Base-by-base conservation (phyloP, 2,888 invertebrate species). In the Encarsia formosa region DNA sequence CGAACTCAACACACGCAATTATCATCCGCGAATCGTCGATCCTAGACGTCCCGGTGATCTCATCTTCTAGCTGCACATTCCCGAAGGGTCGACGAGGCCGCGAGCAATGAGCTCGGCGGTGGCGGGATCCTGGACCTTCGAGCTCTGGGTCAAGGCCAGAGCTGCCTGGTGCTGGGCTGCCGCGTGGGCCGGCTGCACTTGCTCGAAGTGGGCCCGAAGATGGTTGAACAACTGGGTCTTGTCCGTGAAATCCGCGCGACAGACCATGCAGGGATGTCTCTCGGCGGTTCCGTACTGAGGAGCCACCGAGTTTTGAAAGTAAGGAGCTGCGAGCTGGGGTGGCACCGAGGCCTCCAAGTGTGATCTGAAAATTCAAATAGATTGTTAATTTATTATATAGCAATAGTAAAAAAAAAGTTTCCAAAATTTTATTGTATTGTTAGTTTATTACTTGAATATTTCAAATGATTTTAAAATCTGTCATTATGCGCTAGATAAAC, bases 211-310 rank as follows among this genome's bases (percentile, higher is more conserved):
- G 18, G 82, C 81, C 59, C 84, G 74, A 15, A 85, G 81, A 65
- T 85, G 84, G 71, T 84, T 82, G 81, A 84, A 83, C 66, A 84
- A 83, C 66, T 85, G 84, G 1, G 84, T 79, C 67, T 84, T 82
- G 15, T 83, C 80, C 16, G 80, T 79, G 67, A 84, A 83, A 69
- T 83, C 82, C 45, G 83, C 82, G 20, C 83, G 76, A 59, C 84
- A 84, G 79, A 84, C 81, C 54, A 83, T 77, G 62, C 84, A 85
- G 43, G 82, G 78, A 56, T 77, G 73, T 56, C 72, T 68, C 37
- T 76, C 76, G 8, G 29, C 29, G 8, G 29, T 13, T 29, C 29
- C 29, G 29, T 8, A 13, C 8, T 29, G 29, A 29, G 8, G 13
- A 8, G 69, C 56, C 5, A 65, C 65, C 3, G 72, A 69, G n/a